Percentiles rank a stretch among this genome's conserved stretches.
Evolutionary conservation across 2,113 vertebrate genomes (phyloP).

Genomic region (Ptilorrhoa leucosticta): DNA sequence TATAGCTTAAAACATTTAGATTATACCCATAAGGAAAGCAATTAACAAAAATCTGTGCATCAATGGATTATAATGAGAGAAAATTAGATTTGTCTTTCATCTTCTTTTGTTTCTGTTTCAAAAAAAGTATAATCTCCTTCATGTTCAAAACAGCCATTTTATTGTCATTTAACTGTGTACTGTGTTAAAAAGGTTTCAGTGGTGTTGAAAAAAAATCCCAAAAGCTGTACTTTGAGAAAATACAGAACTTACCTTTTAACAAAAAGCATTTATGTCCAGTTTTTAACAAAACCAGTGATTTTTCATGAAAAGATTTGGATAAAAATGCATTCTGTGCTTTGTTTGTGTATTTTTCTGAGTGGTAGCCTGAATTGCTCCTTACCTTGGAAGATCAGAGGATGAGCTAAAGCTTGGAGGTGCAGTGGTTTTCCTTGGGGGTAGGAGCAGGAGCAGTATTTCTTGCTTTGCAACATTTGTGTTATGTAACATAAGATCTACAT

Average conservation of each 20-base stretch:
- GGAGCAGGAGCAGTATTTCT: not conserved
- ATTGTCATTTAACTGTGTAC: not conserved
- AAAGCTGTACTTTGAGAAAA: not conserved
- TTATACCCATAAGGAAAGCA: conserved; percentile 2
- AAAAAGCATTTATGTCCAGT: not conserved
- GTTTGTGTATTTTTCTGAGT: not conserved
- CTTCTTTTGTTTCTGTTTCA: not conserved
- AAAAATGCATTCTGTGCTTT: not conserved
- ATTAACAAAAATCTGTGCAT: conserved; percentile 2
- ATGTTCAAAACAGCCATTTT: not conserved
- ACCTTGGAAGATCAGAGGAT: not conserved
- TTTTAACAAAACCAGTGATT: not conserved
- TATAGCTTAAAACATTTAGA: not conserved
- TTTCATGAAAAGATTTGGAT: not conserved
- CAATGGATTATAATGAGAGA: conserved; percentile 3
- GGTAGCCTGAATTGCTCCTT: not conserved
- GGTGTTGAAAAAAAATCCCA: not conserved
- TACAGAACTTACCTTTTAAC: not conserved
- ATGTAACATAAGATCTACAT: not conserved
- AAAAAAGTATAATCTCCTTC: not conserved
- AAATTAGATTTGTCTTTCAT: conserved; percentile 44
- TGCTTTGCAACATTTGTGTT: not conserved
- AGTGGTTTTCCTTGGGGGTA: not conserved
- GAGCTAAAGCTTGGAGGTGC: not conserved
- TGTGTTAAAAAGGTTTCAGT: not conserved